phyloP scores from a whole-genome alignment of 2,797 vertebrate genomes.

The Gastrophryne carolinensis region DNA sequence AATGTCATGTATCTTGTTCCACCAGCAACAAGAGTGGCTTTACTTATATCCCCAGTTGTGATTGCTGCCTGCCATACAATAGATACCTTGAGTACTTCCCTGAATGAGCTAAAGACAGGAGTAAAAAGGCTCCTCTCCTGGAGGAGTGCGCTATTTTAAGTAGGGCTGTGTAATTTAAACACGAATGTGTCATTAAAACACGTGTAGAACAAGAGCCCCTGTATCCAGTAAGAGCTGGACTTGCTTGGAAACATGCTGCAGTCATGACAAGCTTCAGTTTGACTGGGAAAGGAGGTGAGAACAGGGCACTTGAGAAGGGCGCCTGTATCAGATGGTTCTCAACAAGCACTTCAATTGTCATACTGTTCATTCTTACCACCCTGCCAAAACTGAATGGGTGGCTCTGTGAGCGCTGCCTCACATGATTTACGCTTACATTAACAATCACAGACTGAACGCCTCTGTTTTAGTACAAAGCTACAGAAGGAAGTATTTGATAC shows the following conservation, averaged over 20 bases:
- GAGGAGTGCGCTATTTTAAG: too few relatives aligned
- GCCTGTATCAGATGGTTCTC: slow-evolving; percentile 13
- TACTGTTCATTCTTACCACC: background rate
- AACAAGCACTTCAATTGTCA: slow-evolving; percentile 43
- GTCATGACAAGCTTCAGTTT: background rate
- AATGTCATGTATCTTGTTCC: too few relatives aligned
- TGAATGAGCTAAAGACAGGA: too few relatives aligned
- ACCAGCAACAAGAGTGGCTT: too few relatives aligned
- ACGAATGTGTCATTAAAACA: too few relatives aligned
- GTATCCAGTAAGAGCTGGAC: too few relatives aligned
- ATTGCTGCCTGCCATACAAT: too few relatives aligned
- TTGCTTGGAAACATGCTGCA: background rate
- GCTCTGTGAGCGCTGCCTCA: slow-evolving; percentile 30
- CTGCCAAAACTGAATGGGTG: slow-evolving; percentile 4
- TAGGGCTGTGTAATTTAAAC: too few relatives aligned
- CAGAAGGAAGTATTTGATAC: background rate
- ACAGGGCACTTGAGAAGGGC: background rate
- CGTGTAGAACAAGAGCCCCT: too few relatives aligned
- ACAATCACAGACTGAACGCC: slow-evolving; percentile 18
- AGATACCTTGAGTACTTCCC: too few relatives aligned
- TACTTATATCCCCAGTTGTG: too few relatives aligned
- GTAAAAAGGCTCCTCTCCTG: too few relatives aligned
- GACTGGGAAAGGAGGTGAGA: background rate
- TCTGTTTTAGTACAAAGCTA: slow-evolving; percentile 22
- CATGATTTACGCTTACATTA: slow-evolving; percentile 31